Evolutionary conservation across 1,140 invertebrate species (phyloP).

Genomic region (Meloidogyne exigua): DNA sequence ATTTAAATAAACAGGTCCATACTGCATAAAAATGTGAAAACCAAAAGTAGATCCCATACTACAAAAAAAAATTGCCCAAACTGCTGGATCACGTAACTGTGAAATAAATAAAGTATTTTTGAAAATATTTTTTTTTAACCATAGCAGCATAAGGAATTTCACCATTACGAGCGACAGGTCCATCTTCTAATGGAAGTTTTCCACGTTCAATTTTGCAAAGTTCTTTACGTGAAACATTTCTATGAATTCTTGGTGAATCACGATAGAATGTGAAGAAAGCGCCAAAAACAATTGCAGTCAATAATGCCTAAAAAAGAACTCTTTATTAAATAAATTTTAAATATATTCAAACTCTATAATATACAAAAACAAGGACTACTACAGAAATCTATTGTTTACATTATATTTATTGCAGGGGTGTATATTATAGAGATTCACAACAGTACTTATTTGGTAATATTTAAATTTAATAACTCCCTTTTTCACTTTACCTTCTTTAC

Average conservation of each 20-base stretch:
- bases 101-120: not conserved
- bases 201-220: conserved; percentile 34
- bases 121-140: conserved; percentile 7
- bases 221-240: conserved; percentile 36
- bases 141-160: conserved; percentile 34
- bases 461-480: no score
- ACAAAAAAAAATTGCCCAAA: conserved; percentile 35
- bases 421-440: no score
- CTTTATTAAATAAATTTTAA: no score
- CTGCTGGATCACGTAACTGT: conserved; percentile 21
- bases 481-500: no score
- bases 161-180: not conserved
- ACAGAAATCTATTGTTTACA: no score
- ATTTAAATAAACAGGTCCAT: conserved; percentile 57
- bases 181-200: conserved; percentile 23
- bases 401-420: no score
- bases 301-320: conserved; percentile 24
- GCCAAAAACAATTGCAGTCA: conserved; percentile 40
- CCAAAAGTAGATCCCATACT: conserved; percentile 31
- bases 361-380: no score
- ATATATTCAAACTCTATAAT: no score
- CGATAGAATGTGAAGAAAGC: conserved; percentile 45
- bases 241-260: conserved; percentile 43
- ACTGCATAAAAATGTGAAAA: conserved; percentile 55
- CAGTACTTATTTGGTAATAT: no score